Evolutionary conservation across 2,797 vertebrate genomes (phyloP).

Genomic region (Anniella stebbinsi): DNA sequence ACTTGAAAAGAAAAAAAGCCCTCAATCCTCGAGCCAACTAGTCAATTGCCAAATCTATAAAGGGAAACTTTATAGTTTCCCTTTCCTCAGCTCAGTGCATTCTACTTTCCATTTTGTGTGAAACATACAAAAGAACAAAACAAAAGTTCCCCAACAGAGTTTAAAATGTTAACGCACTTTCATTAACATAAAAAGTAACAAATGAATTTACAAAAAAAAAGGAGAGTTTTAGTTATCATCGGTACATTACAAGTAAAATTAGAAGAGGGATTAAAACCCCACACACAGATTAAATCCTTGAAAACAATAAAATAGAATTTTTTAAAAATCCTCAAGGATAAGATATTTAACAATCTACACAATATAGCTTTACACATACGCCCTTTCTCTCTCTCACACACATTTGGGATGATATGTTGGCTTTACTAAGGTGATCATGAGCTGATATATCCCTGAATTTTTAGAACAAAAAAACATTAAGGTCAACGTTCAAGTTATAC

Average conservation of each 20-base stretch:
- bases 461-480: conserved; percentile 86
- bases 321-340: conserved; percentile 63
- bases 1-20: conserved; percentile 53
- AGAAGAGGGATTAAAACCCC: conserved; percentile 83
- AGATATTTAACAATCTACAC: conserved; percentile 81
- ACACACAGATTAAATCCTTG: conserved; percentile 84
- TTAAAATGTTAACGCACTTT: conserved; percentile 81
- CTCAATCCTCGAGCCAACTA: conserved; percentile 65
- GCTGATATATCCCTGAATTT: conserved; percentile 98
- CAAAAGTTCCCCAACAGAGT: background rate
- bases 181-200: conserved; percentile 81
- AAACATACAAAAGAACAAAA: conserved; percentile 76
- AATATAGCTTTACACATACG: conserved; percentile 78
- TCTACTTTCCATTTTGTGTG: conserved; percentile 83
- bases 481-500: conserved; percentile 91
- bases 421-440: conserved; percentile 84
- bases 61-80: conserved; percentile 88
- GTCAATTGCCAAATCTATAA: conserved; percentile 80
- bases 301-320: conserved; percentile 70
- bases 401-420: conserved; percentile 80
- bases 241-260: conserved; percentile 83
- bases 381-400: background rate
- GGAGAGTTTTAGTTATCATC: conserved; percentile 83
- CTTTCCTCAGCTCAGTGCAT: conserved; percentile 97
- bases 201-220: conserved; percentile 83